These are phyloP conservation scores for Oxystoma pomonae DNA, from an alignment of 2,888 invertebrate species.

Conservation along the genomic window DNA sequence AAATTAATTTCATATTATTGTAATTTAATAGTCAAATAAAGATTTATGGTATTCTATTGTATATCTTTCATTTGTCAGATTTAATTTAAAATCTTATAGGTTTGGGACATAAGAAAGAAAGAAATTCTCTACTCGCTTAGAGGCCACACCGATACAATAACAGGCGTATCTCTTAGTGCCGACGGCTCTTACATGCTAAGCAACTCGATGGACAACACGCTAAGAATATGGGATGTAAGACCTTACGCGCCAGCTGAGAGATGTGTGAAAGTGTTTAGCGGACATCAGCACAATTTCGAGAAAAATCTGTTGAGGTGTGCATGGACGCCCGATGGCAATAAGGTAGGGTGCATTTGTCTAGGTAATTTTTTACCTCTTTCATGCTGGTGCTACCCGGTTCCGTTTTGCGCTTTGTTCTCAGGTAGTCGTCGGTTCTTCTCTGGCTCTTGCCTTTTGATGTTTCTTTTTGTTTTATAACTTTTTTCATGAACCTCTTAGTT, in stretches of 20 bases:
- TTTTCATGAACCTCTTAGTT: not conserved
- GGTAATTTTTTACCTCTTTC: too few species aligned
- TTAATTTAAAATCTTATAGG: conserved; percentile 27
- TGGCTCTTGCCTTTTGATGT: too few species aligned
- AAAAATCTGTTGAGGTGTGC: conserved; percentile 90
- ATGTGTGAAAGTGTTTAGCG: conserved; percentile 75
- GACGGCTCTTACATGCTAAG: conserved; percentile 89
- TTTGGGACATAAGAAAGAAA: conserved; percentile 94
- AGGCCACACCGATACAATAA: conserved; percentile 95
- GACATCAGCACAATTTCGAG: conserved; percentile 97
- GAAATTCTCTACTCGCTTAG: conserved; percentile 77
- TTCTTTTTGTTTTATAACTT: too few species aligned
- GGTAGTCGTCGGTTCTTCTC: too few species aligned
- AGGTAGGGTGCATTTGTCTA: too few species aligned
- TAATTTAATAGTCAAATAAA: not conserved
- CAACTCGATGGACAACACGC: conserved; percentile 95
- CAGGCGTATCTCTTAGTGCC: conserved; percentile 78
- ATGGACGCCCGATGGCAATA: conserved; percentile 56
- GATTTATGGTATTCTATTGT: not conserved
- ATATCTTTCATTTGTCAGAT: not conserved
- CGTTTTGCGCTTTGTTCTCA: too few species aligned
- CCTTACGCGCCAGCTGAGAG: conserved; percentile 92
- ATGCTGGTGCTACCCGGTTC: too few species aligned
- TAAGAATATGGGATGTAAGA: conserved; percentile 95
- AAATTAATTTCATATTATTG: not conserved